Evolutionary conservation across 2,888 invertebrate species (phyloP), one percentile per base, ranked within the genome.

Genomic region (Rhimphoctona megacephalus): DNA sequence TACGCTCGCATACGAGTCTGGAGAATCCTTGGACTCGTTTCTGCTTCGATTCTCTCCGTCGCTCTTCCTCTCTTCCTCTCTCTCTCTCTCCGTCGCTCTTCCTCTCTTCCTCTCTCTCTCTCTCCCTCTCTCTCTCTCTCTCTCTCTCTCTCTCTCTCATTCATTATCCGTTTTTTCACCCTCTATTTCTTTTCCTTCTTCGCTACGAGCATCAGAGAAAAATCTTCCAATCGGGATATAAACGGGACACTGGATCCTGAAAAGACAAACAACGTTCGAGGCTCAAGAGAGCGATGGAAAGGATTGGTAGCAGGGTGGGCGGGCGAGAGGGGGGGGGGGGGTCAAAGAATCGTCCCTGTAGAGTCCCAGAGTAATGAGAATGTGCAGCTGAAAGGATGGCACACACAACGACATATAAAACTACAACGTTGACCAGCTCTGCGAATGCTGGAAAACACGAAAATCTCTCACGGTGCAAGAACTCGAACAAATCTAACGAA

Each of bases 351-450:
- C 79, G 79, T 74, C 39, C 43, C 78, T 25, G 73, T 81, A 54
- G 33, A n/a, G 77, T 66, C 72, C n/a, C 25, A 36, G 43, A 82
- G 82, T 85, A 87, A 85, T 85, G 80, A 83, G 67, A 87, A 87
- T 85, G 80, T 87, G 80, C 82, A 87, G 80, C 80, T 54, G 72
- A 61, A 30, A 70, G 72, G 64, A 70, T 57, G 49, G 43, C 22
- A 39, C 66, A 36, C 30, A 69, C 49, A 66, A 57, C 52, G 67
- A 73, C 78, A 57, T 74, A 39, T 61, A 64, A 52, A 49, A 57
- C 61, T 64, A 52, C 25, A 25, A 46, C 57, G 57, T 43, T 46
- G 64, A 66, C 43, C 69, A 25, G 49, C 66, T 66, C 66, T 43
- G 67, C 17, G 61, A 72, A 69, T 49, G 39, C 46, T 22, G 49